Conservation (phyloP, 2,888 invertebrate genomes). For the Calameuta idolon region DNA sequence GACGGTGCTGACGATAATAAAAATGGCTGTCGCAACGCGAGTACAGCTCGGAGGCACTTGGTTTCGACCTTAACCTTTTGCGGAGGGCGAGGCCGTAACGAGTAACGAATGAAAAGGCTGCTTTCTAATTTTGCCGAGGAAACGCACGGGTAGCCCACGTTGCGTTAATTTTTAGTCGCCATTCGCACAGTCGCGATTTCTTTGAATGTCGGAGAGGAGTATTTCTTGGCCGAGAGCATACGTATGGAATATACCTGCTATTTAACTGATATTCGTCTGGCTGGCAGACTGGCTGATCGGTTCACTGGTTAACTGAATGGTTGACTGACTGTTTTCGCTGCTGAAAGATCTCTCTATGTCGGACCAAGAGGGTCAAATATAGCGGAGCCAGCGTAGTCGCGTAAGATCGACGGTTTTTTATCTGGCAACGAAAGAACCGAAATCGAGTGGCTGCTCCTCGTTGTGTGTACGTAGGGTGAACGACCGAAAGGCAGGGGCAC, state of each 20-base stretch:
- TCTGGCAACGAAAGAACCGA: neutral
- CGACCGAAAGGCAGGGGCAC: conserved; percentile 64
- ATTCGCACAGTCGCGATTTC: neutral
- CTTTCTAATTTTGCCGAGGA: conserved; percentile 37
- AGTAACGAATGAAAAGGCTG: conserved; percentile 13
- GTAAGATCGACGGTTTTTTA: neutral
- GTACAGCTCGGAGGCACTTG: neutral
- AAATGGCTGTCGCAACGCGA: neutral
- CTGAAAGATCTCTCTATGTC: neutral
- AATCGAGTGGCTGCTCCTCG: conserved; percentile 3
- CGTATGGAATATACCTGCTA: neutral
- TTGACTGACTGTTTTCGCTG: neutral
- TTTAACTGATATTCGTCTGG: neutral
- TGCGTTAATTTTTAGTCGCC: neutral
- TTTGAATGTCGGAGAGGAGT: neutral
- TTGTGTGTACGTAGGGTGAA: conserved; percentile 52
- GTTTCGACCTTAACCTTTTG: conserved; percentile 20
- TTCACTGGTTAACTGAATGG: neutral
- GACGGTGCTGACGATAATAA: neutral
- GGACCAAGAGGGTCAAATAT: neutral
- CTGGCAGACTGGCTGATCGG: neutral
- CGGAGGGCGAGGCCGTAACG: conserved; percentile 19
- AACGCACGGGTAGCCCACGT: neutral
- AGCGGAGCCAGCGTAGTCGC: neutral
- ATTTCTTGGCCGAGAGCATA: neutral